Evolutionary conservation across 1,140 invertebrate genomes (phyloP).

Genomic region (Oncopeltus fasciatus): DNA sequence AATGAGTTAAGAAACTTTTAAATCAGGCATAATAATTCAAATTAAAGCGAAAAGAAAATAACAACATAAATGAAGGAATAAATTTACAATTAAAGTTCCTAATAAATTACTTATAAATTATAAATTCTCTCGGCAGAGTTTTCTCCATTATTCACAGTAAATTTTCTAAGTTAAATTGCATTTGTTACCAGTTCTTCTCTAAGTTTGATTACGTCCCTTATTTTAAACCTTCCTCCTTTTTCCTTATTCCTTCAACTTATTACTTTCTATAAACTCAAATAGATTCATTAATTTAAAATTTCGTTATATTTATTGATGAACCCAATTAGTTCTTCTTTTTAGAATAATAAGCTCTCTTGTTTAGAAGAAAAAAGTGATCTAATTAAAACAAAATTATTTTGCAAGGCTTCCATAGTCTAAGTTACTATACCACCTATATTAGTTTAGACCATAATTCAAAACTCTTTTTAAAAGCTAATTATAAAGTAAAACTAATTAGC

Average conservation of each 20-base stretch:
- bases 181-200: neutral
- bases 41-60: neutral
- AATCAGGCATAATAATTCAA: neutral
- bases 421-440: too few species aligned
- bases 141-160: neutral
- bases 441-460: too few species aligned
- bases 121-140: neutral
- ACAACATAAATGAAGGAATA: neutral
- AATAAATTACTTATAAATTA: neutral
- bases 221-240: too few species aligned
- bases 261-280: neutral
- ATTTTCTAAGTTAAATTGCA: neutral
- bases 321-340: too few species aligned
- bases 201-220: neutral
- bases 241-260: neutral
- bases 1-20: neutral
- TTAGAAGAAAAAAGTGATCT: too few species aligned
- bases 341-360: too few species aligned
- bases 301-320: neutral
- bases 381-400: too few species aligned
- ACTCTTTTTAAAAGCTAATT: too few species aligned
- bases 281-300: neutral
- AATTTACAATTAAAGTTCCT: neutral
- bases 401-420: too few species aligned
- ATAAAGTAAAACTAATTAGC: too few species aligned